Evolutionary conservation across 2,797 vertebrate species (phyloP), one percentile per base, ranked within the genome.

Genomic region (Takifugu ocellatus): DNA sequence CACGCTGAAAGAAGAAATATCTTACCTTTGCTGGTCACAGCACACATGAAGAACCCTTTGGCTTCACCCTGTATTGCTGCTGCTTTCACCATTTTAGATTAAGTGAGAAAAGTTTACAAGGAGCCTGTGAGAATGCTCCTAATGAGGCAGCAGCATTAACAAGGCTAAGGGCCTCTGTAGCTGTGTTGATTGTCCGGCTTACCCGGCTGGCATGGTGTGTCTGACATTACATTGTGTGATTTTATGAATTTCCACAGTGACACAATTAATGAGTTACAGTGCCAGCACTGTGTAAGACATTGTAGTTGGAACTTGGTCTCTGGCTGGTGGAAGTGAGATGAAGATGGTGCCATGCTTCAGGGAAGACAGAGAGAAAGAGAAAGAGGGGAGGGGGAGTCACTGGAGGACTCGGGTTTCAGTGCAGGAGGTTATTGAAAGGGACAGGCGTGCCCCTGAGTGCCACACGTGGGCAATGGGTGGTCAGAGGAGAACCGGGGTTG

Each of bases 401-500:
- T 26, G 52, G 49, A 68, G 67, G 79, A 80, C 66, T 88, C 74
- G 48, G 77, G 77, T 84, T 85, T 85, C 75, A 16, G 50, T 69
- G 75, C 72, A 67, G 36, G 36, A 39, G 78, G 68, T 83, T 85
- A 88, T 87, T 88, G 84, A 84, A 84, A 84, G 80, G 78, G 87
- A 87, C 87, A 84, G 83, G 76, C 82, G 56, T 87, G 81, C 80
- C 85, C 81, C 69, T 66, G 77, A 86, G 83, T 83, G 79, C 80
- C 82, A 83, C 85, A 86, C 71, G 80, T 87, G 84, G 84, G 79
- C 73, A 74, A 68, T 33, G 71, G 70, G 72, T 85, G 83, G 80
- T 84, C 86, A 84, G 82, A 86, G 68, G 78, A 87, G 84, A 85
- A 84, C 82, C 80, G 77, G 76, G 83, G 84, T 81, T 89, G 87